Percentiles rank a stretch among this genome's conserved stretches.
Conservation (phyloP, 2,113 vertebrate genomes). For the Glareola pratincola region DNA sequence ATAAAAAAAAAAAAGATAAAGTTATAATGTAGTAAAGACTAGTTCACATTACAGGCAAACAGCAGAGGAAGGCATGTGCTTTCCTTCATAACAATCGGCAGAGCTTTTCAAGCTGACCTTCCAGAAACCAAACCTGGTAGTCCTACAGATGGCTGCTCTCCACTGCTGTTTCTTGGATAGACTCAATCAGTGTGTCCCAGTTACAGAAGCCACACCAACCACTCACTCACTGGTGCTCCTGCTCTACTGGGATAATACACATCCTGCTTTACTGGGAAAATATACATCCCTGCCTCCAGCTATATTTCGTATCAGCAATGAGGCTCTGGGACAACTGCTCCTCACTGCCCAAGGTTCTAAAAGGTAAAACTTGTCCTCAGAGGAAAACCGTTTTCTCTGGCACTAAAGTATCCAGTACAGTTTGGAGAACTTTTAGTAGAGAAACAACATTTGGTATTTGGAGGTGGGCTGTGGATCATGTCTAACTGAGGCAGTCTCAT, state of each 20-base stretch:
- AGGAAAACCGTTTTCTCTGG: background rate
- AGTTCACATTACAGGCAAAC: background rate
- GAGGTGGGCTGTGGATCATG: background rate
- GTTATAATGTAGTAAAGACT: background rate
- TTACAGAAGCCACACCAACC: background rate
- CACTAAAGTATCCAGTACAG: background rate
- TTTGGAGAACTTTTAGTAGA: background rate
- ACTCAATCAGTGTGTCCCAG: background rate
- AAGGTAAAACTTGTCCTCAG: background rate
- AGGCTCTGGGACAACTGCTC: background rate
- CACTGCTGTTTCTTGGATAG: background rate
- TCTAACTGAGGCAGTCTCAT: background rate
- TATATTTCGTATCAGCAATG: background rate
- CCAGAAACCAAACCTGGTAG: background rate
- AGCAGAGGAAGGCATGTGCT: background rate
- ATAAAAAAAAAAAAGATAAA: too few species aligned
- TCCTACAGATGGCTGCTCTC: background rate
- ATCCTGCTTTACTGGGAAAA: background rate
- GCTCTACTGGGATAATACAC: background rate
- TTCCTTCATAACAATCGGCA: background rate
- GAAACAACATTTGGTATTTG: background rate
- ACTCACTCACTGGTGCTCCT: background rate
- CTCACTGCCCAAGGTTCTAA: background rate
- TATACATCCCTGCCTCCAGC: background rate
- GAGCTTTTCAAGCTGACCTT: background rate